These are phyloP conservation scores for Apodemia arnacis DNA, from an alignment of 2,888 invertebrate species.

Conservation along the genomic window DNA sequence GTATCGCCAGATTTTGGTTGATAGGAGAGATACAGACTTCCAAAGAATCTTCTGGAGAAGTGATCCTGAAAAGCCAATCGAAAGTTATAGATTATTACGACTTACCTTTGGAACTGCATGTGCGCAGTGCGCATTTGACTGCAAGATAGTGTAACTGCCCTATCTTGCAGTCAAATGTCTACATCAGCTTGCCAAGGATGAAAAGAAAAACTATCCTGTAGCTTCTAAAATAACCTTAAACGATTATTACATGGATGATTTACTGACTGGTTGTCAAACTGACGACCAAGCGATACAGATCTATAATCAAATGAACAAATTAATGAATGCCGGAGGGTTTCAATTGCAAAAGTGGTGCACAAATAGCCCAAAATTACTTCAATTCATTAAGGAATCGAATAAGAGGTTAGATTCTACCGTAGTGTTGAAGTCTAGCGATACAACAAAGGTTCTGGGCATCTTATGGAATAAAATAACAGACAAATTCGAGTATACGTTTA, in stretches of 20 bases:
- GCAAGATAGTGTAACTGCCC: no score
- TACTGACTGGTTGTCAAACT: slow-evolving; percentile 71
- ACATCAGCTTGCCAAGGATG: slow-evolving; percentile 60
- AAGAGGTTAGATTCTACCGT: neutral
- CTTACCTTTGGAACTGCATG: slow-evolving; percentile 91
- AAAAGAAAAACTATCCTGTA: slow-evolving; percentile 40
- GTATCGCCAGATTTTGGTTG: neutral
- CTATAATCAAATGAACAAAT: slow-evolving; percentile 65
- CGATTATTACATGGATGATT: slow-evolving; percentile 76
- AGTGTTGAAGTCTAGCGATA: slow-evolving; percentile 22
- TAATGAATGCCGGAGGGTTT: slow-evolving; percentile 83
- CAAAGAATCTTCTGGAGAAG: slow-evolving; percentile 15
- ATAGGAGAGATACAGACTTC: neutral
- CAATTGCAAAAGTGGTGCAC: slow-evolving; percentile 78
- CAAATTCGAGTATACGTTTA: slow-evolving; percentile 20
- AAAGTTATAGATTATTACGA: slow-evolving; percentile 89
- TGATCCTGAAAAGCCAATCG: neutral
- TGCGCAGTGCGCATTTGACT: no score
- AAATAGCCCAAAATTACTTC: slow-evolving; percentile 44
- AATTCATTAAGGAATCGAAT: slow-evolving; percentile 11
- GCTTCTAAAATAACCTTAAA: slow-evolving; percentile 32
- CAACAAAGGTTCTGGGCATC: slow-evolving; percentile 48
- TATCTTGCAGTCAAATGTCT: slow-evolving; percentile 70
- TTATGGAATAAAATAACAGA: slow-evolving; percentile 26
- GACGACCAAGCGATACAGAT: slow-evolving; percentile 65